Base-by-base conservation (phyloP, 2,113 vertebrate genomes). In the Dipodomys spectabilis region DNA sequence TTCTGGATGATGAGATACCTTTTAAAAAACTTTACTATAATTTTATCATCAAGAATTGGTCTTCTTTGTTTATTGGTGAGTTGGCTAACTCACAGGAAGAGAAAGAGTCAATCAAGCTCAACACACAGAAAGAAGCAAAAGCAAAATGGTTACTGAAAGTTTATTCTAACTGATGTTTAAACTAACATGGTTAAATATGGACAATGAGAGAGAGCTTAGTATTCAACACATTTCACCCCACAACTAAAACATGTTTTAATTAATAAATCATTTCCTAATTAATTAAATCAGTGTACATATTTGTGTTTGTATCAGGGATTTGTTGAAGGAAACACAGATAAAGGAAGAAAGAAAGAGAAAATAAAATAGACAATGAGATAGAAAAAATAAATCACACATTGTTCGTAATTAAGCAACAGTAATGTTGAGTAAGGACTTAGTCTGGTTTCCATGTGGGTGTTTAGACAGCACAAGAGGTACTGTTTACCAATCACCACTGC, bases 1-100 rank as follows among this genome's bases (percentile, higher is more conserved):
- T 92, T 86, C 30, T 75, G n/a, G 15, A 77, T 68, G 57, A 25
- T 45, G 23, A 71, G 18, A 71, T 30, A 0, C 10, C 27, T 25
- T 93, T 79, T 77, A 32, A 91, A 39, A 25, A 79, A 13, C 16
- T 78, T 81, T 67, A 62, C 60, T 68, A 68, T 86, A 81, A 72
- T 78, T 83, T 88, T 82, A 30, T 88, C 8, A 64, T 1, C 0
- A 39, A 28, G 9, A 92, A 57, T 65, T 78, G 4, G 0, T 1
- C 7, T 80, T 65, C 68, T 82, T 84, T 77, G 28, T 16, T 44
- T 87, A 57, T 57, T 85, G n/a, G 27, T 27, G 18, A 84, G 16
- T 75, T 83, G 45, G 3, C 25, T 94, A 35, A 83, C 1, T 7
- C 18, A 73, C 7, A 0, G 65, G 2, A 7, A 0, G 23, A 16